These are phyloP conservation scores for Schizotus pectinicornis DNA, from an alignment of 2,888 invertebrate genomes.

Conservation along the genomic window DNA sequence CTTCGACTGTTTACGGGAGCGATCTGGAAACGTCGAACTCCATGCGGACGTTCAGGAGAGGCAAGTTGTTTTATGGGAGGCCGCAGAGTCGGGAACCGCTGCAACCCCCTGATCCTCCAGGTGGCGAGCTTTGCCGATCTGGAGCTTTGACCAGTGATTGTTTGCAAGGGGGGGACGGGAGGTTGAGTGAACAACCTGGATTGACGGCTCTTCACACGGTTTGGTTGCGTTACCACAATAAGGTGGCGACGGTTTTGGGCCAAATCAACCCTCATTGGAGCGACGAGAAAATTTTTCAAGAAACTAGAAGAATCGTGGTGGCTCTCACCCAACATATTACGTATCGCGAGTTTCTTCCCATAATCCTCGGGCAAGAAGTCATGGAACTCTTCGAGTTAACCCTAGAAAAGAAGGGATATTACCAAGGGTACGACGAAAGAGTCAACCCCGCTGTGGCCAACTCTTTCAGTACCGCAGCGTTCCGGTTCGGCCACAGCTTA, in stretches of 20 bases:
- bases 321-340: constrained; percentile 86
- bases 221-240: constrained; percentile 77
- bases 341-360: constrained; percentile 81
- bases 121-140: constrained; percentile 71
- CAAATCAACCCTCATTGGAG: constrained; percentile 85
- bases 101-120: constrained; percentile 61
- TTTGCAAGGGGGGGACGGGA: constrained; percentile 78
- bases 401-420: constrained; percentile 71
- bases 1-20: constrained; percentile 82
- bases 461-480: constrained; percentile 82
- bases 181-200: constrained; percentile 83
- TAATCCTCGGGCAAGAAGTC: constrained; percentile 76
- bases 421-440: constrained; percentile 70
- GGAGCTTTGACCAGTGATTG: constrained; percentile 78
- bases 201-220: constrained; percentile 77
- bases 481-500: constrained; percentile 85
- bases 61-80: constrained; percentile 59
- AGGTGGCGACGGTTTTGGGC: constrained; percentile 74
- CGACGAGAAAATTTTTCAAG: constrained; percentile 86
- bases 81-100: constrained; percentile 64
- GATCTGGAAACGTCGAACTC: constrained; percentile 74
- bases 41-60: constrained; percentile 77
- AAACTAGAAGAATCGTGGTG: constrained; percentile 80
- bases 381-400: constrained; percentile 78
- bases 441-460: constrained; percentile 79